These are phyloP conservation scores for Acanthisitta chloris DNA, from an alignment of 2,113 vertebrate genomes.

Conservation along the genomic window DNA sequence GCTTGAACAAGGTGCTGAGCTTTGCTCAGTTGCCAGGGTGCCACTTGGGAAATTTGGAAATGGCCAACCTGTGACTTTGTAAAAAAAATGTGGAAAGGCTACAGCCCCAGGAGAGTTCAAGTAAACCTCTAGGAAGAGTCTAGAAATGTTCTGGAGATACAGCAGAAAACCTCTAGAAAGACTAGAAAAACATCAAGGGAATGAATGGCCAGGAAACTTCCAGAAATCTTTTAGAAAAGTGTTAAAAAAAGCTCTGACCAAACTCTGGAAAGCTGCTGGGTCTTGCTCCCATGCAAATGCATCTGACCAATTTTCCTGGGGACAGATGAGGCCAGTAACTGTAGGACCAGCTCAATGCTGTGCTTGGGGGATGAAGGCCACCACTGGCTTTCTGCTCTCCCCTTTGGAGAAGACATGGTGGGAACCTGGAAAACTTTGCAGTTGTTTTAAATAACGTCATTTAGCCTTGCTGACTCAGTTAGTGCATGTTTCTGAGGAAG, in stretches of 20 bases:
- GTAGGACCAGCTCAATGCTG: background rate
- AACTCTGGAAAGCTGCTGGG: background rate
- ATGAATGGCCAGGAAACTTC: background rate
- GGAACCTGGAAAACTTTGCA: background rate
- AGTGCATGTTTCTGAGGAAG: slow-evolving; percentile 1
- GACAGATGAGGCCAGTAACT: too few relatives aligned
- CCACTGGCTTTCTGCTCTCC: background rate
- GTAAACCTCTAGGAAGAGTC: background rate
- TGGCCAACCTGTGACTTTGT: background rate
- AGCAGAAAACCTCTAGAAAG: background rate
- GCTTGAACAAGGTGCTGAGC: background rate
- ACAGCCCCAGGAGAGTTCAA: background rate
- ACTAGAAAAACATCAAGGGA: background rate
- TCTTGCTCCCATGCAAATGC: background rate
- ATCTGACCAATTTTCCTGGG: background rate
- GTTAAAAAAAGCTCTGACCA: background rate
- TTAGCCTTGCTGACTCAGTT: background rate
- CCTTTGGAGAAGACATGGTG: background rate
- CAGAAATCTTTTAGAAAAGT: background rate
- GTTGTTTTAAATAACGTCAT: background rate
- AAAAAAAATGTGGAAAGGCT: background rate
- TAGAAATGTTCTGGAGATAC: background rate
- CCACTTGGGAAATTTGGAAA: background rate
- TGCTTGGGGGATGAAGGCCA: background rate
- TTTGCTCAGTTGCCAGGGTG: background rate